phyloP scores from a whole-genome alignment of 37 sponge, comb jelly and placozoan genomes.

The Beroe forskalii region DNA sequence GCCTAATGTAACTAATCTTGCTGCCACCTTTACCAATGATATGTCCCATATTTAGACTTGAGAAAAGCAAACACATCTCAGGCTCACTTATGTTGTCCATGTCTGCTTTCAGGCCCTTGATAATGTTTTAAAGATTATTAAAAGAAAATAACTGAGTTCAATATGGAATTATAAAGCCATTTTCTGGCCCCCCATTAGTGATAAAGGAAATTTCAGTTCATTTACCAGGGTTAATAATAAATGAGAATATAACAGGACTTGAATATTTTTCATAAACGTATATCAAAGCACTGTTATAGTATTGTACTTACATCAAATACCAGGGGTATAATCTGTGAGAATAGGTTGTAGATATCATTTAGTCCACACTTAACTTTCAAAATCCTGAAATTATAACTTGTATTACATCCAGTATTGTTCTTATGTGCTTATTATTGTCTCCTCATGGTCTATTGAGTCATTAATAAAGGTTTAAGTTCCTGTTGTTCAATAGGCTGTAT shows the following conservation, averaged over 20 bases:
- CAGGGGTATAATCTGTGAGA: neutral
- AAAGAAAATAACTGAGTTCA: too few species aligned
- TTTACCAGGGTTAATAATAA: too few species aligned
- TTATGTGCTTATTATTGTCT: too few species aligned
- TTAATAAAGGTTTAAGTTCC: too few species aligned
- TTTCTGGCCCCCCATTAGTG: too few species aligned
- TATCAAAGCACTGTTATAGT: neutral
- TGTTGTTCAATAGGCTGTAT: too few species aligned
- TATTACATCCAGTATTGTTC: too few species aligned
- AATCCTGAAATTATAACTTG: neutral
- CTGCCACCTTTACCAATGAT: constrained; percentile 21
- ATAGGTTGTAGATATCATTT: neutral
- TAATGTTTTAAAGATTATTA: too few species aligned
- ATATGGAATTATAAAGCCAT: too few species aligned
- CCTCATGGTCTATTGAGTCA: too few species aligned
- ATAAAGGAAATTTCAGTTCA: too few species aligned
- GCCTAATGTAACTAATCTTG: neutral
- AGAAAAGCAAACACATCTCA: neutral
- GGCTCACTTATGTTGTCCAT: neutral
- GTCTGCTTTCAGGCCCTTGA: neutral
- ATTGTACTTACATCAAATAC: neutral
- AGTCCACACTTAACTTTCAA: neutral
- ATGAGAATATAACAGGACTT: too few species aligned
- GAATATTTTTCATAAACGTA: neutral
- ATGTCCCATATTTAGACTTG: neutral